Conservation (phyloP, 2,797 vertebrate genomes). For the Prunella strophiata region DNA sequence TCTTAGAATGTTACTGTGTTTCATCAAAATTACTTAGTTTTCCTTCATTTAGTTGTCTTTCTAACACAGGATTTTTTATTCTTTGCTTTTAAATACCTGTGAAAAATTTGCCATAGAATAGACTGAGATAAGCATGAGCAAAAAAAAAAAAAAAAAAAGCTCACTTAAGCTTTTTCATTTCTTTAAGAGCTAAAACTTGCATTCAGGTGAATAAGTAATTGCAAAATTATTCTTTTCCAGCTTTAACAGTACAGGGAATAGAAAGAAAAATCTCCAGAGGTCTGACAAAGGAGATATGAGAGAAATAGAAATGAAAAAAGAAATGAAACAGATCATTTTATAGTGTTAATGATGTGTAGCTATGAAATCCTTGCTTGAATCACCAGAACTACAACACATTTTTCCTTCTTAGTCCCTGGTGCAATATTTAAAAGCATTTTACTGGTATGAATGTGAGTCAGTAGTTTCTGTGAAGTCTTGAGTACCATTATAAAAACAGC, state of each 20-base stretch:
- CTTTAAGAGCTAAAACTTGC: neutral
- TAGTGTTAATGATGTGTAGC: conserved; percentile 47
- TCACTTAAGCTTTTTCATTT: neutral
- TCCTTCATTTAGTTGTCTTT: neutral
- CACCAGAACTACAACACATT: conserved; percentile 24
- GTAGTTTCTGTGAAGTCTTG: conserved; percentile 26
- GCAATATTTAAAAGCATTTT: conserved; percentile 37
- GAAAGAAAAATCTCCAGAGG: conserved; percentile 9
- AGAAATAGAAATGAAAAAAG: conserved; percentile 26
- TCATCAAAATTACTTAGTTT: neutral
- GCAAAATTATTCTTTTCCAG: neutral
- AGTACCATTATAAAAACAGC: neutral
- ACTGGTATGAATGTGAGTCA: conserved; percentile 24
- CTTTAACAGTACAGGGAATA: neutral
- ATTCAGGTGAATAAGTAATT: neutral
- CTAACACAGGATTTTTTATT: neutral
- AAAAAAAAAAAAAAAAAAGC: rapidly evolving
- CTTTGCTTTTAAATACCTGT: neutral
- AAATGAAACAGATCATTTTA: conserved; percentile 58
- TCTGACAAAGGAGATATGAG: neutral
- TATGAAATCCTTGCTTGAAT: conserved; percentile 35
- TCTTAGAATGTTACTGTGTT: neutral
- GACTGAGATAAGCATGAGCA: neutral
- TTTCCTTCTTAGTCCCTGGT: conserved; percentile 34
- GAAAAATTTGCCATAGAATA: neutral